A percentile compares a stretch with the other conserved stretches of the same genome.
These are phyloP conservation scores for Congeria kusceri DNA, from an alignment of 2,888 invertebrate species.

Conservation along the genomic window DNA sequence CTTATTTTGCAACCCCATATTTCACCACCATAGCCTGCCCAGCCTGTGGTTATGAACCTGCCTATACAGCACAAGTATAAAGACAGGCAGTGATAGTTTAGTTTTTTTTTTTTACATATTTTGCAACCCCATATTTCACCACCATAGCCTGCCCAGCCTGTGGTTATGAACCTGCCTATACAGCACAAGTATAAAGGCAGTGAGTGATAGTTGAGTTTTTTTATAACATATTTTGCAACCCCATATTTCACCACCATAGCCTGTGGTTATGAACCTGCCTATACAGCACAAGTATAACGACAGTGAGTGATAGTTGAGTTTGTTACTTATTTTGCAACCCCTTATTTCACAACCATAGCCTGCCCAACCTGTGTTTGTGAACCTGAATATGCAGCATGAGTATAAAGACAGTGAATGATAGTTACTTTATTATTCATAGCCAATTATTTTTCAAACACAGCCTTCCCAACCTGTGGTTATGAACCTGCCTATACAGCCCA, in stretches of 20 bases:
- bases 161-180: constrained; percentile 11
- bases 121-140: neutral
- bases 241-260: neutral
- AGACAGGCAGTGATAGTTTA: constrained; percentile 28
- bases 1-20: neutral
- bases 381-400: too few species aligned
- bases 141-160: neutral
- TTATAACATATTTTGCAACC: neutral
- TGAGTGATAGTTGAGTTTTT: constrained; percentile 18
- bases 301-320: constrained; percentile 4
- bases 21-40: neutral
- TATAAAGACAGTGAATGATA: too few species aligned
- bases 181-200: constrained; percentile 36
- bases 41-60: neutral
- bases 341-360: too few species aligned
- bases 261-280: neutral
- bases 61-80: constrained; percentile 34
- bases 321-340: too few species aligned
- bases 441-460: too few species aligned
- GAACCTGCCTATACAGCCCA: constrained; percentile 22
- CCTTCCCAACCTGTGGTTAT: too few species aligned
- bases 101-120: neutral
- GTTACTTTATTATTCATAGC: too few species aligned
- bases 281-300: constrained; percentile 32
- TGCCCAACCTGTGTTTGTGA: too few species aligned